Evolutionary conservation across 2,797 vertebrate species (phyloP).

Genomic region (Thripadectes ignobilis): DNA sequence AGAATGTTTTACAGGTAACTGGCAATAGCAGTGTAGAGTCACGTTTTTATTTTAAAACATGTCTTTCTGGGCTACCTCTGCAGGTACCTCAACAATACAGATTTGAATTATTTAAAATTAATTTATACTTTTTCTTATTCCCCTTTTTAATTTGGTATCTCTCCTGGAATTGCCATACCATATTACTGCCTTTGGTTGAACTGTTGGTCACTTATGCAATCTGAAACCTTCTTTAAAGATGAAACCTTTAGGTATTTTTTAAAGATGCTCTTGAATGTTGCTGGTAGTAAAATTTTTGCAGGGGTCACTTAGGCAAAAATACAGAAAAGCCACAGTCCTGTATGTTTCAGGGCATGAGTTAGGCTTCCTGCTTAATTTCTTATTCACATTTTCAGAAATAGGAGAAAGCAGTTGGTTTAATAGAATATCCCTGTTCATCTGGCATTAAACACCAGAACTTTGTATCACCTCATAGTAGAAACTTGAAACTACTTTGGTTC

Average conservation of each 20-base stretch:
- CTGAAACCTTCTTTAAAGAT: not conserved
- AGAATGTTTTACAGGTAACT: not conserved
- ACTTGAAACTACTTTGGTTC: not conserved
- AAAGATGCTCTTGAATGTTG: not conserved
- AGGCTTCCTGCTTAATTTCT: not conserved
- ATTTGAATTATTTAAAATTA: not conserved
- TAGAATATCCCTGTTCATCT: not conserved
- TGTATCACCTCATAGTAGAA: not conserved
- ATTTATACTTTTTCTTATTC: not conserved
- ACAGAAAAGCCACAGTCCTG: not conserved
- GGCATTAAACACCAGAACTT: not conserved
- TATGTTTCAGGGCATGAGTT: not conserved
- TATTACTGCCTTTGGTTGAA: not conserved
- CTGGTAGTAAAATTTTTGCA: not conserved
- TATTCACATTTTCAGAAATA: not conserved
- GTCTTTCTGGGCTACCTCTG: not conserved
- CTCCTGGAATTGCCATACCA: not conserved
- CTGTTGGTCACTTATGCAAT: not conserved
- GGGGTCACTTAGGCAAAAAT: not conserved
- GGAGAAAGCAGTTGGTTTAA: not conserved
- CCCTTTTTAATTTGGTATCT: not conserved
- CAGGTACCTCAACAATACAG: not conserved
- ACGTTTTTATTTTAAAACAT: not conserved
- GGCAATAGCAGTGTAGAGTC: not conserved
- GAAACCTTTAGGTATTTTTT: not conserved